Evolutionary conservation across 1,140 invertebrate species (phyloP).

Genomic region (Drosophila kanapiae): DNA sequence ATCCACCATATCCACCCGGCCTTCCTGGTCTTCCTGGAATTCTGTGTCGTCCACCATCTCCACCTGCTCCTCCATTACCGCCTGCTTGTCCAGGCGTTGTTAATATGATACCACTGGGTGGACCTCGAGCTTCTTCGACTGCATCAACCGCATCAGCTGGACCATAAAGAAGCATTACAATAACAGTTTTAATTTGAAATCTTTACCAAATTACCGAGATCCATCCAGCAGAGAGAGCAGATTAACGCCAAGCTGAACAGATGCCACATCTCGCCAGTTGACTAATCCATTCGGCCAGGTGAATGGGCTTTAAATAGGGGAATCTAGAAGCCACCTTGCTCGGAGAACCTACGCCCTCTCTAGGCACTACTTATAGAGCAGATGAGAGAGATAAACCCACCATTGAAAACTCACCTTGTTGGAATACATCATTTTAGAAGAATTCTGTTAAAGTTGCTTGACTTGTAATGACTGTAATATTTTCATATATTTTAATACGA

Average conservation of each 20-base stretch:
- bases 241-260: constrained; percentile 11
- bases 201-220: neutral
- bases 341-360: neutral
- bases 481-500: neutral
- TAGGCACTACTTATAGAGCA: no score
- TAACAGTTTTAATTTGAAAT: neutral
- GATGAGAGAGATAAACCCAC: neutral
- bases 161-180: neutral
- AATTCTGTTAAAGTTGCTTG: neutral
- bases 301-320: constrained; percentile 11
- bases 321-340: neutral
- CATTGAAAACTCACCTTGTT: constrained; percentile 15
- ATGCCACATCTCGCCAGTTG: constrained; percentile 2
- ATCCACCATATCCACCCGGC: neutral
- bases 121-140: neutral
- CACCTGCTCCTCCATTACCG: neutral
- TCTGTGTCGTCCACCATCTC: no score
- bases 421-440: neutral
- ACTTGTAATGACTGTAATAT: neutral
- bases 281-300: neutral
- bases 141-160: neutral
- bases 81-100: neutral
- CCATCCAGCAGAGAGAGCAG: neutral
- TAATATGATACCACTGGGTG: neutral
- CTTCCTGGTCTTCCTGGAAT: neutral